These are phyloP conservation scores for Urechis unicinctus DNA, from an alignment of 2,888 invertebrate genomes.

Conservation along the genomic window DNA sequence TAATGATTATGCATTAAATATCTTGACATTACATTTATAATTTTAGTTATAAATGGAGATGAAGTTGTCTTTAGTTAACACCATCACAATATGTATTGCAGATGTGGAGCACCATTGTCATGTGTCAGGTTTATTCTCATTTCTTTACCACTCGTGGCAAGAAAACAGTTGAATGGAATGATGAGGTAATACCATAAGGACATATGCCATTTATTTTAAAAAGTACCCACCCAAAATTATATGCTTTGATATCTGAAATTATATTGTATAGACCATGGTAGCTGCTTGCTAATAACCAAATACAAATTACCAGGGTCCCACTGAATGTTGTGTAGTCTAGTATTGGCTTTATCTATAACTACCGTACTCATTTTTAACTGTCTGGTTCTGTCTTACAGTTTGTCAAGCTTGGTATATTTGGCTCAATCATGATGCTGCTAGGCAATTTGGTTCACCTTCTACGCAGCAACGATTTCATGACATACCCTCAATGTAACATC, in stretches of 20 bases:
- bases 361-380: too few species aligned
- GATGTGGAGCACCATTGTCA: too few species aligned
- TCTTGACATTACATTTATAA: too few species aligned
- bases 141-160: conserved; percentile 8
- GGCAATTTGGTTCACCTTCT: conserved; percentile 18
- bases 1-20: background rate
- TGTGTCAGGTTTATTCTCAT: conserved; percentile 6
- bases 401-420: conserved; percentile 15
- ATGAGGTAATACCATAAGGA: background rate
- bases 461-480: conserved; percentile 19
- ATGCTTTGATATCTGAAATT: too few species aligned
- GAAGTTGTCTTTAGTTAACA: too few species aligned
- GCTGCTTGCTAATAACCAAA: too few species aligned
- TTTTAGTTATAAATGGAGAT: too few species aligned
- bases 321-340: background rate
- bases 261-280: too few species aligned
- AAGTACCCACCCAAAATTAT: too few species aligned
- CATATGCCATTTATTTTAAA: too few species aligned
- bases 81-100: too few species aligned
- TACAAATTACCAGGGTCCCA: too few species aligned
- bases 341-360: background rate
- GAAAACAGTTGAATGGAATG: conserved; percentile 6
- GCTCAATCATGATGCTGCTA: conserved; percentile 17
- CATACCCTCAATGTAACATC: conserved; percentile 21
- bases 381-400: conserved; percentile 14